A percentile compares a stretch with the other conserved stretches of the same genome.
Evolutionary conservation across 2,888 invertebrate genomes (phyloP).

Genomic region (Neoitamus cyanurus): DNA sequence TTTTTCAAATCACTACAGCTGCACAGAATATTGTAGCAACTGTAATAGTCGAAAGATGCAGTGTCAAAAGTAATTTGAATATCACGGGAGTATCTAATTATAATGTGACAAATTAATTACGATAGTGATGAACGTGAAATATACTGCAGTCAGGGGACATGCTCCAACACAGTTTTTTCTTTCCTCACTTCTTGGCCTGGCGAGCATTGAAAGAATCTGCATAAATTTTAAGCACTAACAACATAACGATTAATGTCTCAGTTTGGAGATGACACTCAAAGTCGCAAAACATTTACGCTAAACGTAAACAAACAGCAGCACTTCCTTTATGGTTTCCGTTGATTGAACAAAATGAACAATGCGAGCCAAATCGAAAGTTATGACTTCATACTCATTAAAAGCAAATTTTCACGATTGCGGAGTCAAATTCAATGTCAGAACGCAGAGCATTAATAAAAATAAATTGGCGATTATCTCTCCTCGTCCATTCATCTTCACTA

Average conservation of each 20-base stretch:
- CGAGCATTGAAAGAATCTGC: not conserved
- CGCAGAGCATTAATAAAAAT: not conserved
- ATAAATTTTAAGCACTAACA: not conserved
- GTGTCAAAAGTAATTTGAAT: not conserved
- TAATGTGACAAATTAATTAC: not conserved
- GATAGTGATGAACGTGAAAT: not conserved
- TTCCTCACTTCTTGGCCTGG: not conserved
- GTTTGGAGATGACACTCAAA: not conserved
- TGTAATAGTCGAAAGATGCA: not conserved
- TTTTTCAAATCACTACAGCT: no score
- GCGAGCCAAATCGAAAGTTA: not conserved
- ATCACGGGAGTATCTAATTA: not conserved
- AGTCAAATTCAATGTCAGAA: not conserved
- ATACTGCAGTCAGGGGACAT: no score
- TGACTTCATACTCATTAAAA: slow-evolving; percentile 31
- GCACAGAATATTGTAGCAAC: no score
- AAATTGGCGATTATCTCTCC: not conserved
- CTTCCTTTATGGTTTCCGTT: slow-evolving; percentile 29
- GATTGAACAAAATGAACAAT: slow-evolving; percentile 21
- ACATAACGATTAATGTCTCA: not conserved
- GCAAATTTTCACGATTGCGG: not conserved
- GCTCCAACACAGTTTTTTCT: not conserved
- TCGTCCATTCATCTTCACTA: not conserved
- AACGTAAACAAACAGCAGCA: slow-evolving; percentile 3
- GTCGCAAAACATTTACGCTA: not conserved